phyloP scores from a whole-genome alignment of 2,888 invertebrate genomes.

The Noctuana brunneofusca region DNA sequence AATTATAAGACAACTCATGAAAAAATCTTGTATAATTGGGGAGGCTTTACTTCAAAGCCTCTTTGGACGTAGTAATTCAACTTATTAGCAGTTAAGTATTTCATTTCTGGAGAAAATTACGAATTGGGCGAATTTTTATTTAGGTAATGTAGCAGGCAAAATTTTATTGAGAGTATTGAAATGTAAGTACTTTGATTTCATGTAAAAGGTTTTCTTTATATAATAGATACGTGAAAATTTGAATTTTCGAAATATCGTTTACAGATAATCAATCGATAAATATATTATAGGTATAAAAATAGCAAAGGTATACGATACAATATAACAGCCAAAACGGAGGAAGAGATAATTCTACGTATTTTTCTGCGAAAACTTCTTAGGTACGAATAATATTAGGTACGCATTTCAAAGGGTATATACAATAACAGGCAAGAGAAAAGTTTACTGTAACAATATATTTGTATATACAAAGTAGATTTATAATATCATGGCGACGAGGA shows the following conservation, averaged over 20 bases:
- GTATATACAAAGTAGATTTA: constrained; percentile 76
- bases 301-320: no score
- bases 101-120: background rate
- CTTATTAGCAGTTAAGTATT: constrained; percentile 9
- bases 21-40: background rate
- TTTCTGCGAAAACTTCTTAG: background rate
- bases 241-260: no score
- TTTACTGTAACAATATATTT: constrained; percentile 72
- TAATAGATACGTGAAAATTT: no score
- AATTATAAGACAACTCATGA: background rate
- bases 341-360: background rate
- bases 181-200: background rate
- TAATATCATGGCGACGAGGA: constrained; percentile 62
- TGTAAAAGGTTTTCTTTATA: no score
- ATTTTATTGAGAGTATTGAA: background rate
- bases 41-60: constrained; percentile 8
- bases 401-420: background rate
- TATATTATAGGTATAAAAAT: no score
- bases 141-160: background rate
- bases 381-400: no score
- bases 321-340: no score
- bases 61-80: constrained; percentile 7
- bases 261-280: no score
- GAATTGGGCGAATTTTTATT: background rate
- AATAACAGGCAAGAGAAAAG: constrained; percentile 52